A percentile compares a stretch with the other conserved stretches of the same genome.
phyloP scores from a whole-genome alignment of 2,113 vertebrate genomes.

The Haemorhous mexicanus region DNA sequence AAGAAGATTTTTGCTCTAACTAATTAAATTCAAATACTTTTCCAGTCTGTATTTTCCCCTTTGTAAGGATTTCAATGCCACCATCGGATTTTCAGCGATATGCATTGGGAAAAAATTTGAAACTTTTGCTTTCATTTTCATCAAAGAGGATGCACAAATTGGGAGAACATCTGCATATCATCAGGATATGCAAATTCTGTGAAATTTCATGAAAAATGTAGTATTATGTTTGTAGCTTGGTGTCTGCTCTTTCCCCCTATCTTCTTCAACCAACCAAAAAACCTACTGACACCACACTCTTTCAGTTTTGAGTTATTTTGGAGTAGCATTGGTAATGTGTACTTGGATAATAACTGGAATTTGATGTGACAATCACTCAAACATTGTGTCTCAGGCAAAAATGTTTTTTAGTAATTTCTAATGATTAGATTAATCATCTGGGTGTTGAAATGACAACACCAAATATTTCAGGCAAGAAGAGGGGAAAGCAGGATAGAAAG shows the following conservation, averaged over 20 bases:
- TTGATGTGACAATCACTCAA: constrained; percentile 16
- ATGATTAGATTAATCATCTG: neutral
- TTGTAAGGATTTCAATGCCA: neutral
- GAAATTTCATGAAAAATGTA: neutral
- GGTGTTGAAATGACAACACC: neutral
- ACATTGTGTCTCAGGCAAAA: neutral
- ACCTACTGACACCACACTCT: neutral
- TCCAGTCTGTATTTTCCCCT: neutral
- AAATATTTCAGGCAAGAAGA: constrained; percentile 1
- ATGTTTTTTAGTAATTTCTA: neutral
- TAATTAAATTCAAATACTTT: neutral
- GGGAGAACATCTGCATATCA: neutral
- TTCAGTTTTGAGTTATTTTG: neutral
- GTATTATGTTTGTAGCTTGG: neutral
- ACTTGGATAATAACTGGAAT: neutral
- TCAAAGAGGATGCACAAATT: neutral
- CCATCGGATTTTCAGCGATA: neutral
- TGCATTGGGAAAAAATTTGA: neutral
- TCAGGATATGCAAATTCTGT: neutral
- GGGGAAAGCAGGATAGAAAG: neutral
- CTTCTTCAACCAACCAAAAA: neutral
- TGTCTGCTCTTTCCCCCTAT: neutral
- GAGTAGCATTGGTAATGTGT: neutral
- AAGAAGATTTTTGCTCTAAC: neutral
- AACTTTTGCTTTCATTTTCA: neutral